These are phyloP conservation scores for Sicus ferrugineus DNA, from an alignment of 2,888 invertebrate species.

Conservation along the genomic window DNA sequence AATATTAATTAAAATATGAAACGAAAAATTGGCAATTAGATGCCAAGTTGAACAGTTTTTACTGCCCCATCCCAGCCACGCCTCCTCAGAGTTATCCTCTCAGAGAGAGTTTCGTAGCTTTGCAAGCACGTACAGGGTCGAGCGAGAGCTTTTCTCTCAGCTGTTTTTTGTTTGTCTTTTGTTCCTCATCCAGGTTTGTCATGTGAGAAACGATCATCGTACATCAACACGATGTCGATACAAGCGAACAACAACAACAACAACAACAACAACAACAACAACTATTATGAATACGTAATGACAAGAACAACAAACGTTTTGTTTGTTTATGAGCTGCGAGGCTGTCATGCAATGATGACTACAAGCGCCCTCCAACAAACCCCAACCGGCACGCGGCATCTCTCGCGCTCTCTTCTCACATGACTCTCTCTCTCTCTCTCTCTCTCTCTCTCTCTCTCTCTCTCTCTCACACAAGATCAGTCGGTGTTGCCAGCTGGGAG, in stretches of 20 bases:
- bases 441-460: not conserved
- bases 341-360: not conserved
- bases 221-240: slow-evolving; percentile 13
- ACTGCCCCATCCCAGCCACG: not conserved
- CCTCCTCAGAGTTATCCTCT: too few relatives aligned
- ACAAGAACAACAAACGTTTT: slow-evolving; percentile 13
- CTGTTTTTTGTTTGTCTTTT: not conserved
- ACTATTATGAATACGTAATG: not conserved
- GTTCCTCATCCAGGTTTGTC: slow-evolving; percentile 21
- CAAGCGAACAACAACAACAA: not conserved
- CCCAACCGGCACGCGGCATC: slow-evolving; percentile 1
- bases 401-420: slow-evolving; percentile 19
- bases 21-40: too few relatives aligned
- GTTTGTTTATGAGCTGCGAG: slow-evolving; percentile 1
- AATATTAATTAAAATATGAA: too few relatives aligned
- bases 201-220: slow-evolving; percentile 14
- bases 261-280: slow-evolving; percentile 16
- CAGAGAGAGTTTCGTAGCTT: too few relatives aligned
- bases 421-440: not conserved
- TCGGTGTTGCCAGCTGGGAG: slow-evolving; percentile 44
- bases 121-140: too few relatives aligned
- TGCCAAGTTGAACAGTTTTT: too few relatives aligned
- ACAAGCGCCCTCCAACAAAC: slow-evolving; percentile 8
- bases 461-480: slow-evolving; percentile 28
- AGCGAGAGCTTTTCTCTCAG: not conserved